Percentiles rank a stretch among this genome's conserved stretches.
These are phyloP conservation scores for Mola mola DNA, from an alignment of 2,113 vertebrate genomes.

Conservation along the genomic window DNA sequence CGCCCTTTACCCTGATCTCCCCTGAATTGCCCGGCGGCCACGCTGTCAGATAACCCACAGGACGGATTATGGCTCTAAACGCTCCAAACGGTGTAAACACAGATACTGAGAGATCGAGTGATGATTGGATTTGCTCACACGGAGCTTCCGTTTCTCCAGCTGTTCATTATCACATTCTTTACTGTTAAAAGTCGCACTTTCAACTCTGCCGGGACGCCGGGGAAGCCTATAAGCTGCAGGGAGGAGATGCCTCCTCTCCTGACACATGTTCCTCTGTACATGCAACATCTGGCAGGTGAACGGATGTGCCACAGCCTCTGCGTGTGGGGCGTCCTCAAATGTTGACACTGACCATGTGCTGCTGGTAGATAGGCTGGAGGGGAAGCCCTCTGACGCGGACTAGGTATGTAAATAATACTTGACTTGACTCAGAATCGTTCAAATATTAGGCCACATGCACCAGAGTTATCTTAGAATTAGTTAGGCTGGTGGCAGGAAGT, in stretches of 20 bases:
- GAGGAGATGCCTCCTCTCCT: no score
- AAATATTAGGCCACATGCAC: no score
- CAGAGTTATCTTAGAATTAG: no score
- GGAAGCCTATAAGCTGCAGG: not conserved
- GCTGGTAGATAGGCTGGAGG: constrained; percentile 58
- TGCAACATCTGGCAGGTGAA: constrained; percentile 9
- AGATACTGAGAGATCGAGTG: constrained; percentile 16
- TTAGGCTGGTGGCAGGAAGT: no score
- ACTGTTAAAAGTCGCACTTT: no score
- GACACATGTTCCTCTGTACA: no score
- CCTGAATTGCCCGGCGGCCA: no score
- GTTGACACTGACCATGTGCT: constrained; percentile 67
- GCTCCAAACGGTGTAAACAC: constrained; percentile 47
- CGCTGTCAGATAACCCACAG: constrained; percentile 4
- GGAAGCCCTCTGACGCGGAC: constrained; percentile 51
- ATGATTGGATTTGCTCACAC: constrained; percentile 44
- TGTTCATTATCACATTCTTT: not conserved
- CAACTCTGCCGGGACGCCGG: not conserved
- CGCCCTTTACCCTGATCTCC: no score
- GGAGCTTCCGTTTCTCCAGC: not conserved
- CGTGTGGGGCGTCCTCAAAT: constrained; percentile 42
- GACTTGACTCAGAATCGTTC: no score
- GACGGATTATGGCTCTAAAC: constrained; percentile 46
- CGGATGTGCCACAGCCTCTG: constrained; percentile 5
- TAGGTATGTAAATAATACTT: no score